phyloP scores from a whole-genome alignment of 2,113 vertebrate genomes.

The Cyprinus carpio region DNA sequence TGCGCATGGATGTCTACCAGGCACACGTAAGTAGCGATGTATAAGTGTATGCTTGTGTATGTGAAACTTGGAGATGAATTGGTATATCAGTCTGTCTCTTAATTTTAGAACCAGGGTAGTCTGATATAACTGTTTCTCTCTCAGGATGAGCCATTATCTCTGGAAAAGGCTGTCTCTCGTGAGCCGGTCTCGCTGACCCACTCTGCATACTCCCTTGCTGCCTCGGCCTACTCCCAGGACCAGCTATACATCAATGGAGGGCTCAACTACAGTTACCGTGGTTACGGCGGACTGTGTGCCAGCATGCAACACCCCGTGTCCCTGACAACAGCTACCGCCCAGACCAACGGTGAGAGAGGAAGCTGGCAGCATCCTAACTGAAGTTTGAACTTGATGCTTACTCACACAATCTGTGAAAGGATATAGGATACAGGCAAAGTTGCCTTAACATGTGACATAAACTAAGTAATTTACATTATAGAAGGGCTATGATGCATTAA shows the following conservation, averaged over 20 bases:
- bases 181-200: slow-evolving; percentile 86
- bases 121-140: not conserved
- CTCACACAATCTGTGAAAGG: not conserved
- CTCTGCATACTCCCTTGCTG: slow-evolving; percentile 90
- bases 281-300: slow-evolving; percentile 84
- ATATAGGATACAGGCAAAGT: not conserved
- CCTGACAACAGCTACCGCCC: slow-evolving; percentile 83
- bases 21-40: slow-evolving; percentile 76
- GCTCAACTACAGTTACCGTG: slow-evolving; percentile 92
- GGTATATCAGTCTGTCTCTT: not conserved
- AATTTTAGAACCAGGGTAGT: not conserved
- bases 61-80: not conserved
- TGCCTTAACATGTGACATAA: not conserved
- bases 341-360: slow-evolving; percentile 87
- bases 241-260: slow-evolving; percentile 93
- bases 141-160: slow-evolving; percentile 88
- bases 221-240: slow-evolving; percentile 92
- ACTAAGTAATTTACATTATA: too few relatives aligned
- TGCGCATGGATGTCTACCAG: slow-evolving; percentile 94
- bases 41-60: slow-evolving; percentile 7
- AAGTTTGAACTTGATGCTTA: not conserved
- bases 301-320: slow-evolving; percentile 87
- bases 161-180: slow-evolving; percentile 87
- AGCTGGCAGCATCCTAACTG: not conserved
- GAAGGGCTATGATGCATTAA: too few relatives aligned